Conservation (phyloP, 30 jellyfish, hydroid and myxozoan genomes). For the Kudoa iwatai region DNA sequence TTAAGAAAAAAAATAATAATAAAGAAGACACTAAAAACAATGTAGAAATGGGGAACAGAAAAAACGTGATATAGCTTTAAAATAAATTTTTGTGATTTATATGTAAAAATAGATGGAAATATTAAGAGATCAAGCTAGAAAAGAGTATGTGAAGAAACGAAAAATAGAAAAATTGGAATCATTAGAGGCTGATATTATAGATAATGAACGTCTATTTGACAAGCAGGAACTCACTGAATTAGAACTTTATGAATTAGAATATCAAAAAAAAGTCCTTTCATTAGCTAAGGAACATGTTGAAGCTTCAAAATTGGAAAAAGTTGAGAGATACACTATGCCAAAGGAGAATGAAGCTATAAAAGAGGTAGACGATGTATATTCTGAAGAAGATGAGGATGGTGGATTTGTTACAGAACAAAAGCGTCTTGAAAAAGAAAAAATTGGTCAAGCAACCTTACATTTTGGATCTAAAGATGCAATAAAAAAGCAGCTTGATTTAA, state of each 20-base stretch:
- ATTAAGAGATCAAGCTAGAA: conserved; percentile 52
- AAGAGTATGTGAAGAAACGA: conserved; percentile 62
- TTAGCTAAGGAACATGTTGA: conserved; percentile 44
- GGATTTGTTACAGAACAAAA: no score
- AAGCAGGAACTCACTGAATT: conserved; percentile 30
- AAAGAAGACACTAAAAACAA: no score
- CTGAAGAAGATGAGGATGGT: conserved; percentile 10
- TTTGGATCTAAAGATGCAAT: no score
- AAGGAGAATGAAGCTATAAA: conserved; percentile 33
- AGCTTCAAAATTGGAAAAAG: conserved; percentile 19
- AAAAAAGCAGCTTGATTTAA: conserved; percentile 4
- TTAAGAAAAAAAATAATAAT: no score
- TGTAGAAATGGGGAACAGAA: no score
- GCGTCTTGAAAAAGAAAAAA: conserved; percentile 69
- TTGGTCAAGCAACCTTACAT: conserved; percentile 61
- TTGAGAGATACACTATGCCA: conserved; percentile 61
- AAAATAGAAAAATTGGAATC: conserved; percentile 38
- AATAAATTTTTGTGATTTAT: no score
- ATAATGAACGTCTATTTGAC: conserved; percentile 49
- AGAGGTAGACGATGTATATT: conserved; percentile 43
- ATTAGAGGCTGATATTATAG: conserved; percentile 49
- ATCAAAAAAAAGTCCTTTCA: conserved; percentile 27
- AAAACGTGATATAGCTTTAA: no score
- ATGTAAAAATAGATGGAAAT: conserved; percentile 9
- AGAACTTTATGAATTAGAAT: conserved; percentile 29